phyloP scores from a whole-genome alignment of 2,113 vertebrate genomes.

The Odontesthes bonariensis region DNA sequence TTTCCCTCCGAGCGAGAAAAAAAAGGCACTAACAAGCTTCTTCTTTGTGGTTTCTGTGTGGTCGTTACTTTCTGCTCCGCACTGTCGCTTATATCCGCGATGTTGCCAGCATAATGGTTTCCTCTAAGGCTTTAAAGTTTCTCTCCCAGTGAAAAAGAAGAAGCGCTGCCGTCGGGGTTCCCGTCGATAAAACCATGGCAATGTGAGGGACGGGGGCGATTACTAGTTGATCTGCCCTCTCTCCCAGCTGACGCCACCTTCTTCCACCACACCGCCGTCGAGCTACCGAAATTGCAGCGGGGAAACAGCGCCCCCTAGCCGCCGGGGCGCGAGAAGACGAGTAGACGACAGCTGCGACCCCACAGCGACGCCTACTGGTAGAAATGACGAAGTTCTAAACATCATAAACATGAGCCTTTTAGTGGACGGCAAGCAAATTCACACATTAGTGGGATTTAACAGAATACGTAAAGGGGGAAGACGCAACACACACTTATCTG shows the following conservation, averaged over 20 bases:
- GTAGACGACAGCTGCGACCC: not conserved
- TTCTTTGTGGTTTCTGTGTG: constrained; percentile 62
- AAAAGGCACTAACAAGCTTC: constrained; percentile 39
- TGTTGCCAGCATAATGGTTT: constrained; percentile 42
- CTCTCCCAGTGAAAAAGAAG: constrained; percentile 11
- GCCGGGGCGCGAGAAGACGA: accelerated
- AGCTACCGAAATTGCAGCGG: constrained; percentile 11
- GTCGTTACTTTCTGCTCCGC: constrained; percentile 54
- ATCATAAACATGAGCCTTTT: not conserved
- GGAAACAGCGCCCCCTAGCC: constrained; percentile 54
- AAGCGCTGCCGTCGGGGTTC: constrained; percentile 19
- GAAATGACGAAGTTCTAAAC: not conserved
- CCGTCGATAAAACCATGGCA: constrained; percentile 42
- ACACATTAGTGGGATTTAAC: not conserved
- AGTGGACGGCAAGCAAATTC: not conserved
- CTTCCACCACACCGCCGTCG: constrained; percentile 48
- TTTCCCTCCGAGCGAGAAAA: constrained; percentile 62
- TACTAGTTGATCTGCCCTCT: constrained; percentile 56
- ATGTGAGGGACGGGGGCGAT: constrained; percentile 50
- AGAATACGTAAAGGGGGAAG: not conserved
- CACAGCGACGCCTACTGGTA: constrained; percentile 53
- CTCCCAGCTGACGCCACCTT: constrained; percentile 51
- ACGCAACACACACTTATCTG: not conserved
- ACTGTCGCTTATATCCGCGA: constrained; percentile 56
- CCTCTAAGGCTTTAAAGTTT: constrained; percentile 48